Evolutionary conservation across 2,888 invertebrate genomes (phyloP).

Genomic region (Melanargia galathea): DNA sequence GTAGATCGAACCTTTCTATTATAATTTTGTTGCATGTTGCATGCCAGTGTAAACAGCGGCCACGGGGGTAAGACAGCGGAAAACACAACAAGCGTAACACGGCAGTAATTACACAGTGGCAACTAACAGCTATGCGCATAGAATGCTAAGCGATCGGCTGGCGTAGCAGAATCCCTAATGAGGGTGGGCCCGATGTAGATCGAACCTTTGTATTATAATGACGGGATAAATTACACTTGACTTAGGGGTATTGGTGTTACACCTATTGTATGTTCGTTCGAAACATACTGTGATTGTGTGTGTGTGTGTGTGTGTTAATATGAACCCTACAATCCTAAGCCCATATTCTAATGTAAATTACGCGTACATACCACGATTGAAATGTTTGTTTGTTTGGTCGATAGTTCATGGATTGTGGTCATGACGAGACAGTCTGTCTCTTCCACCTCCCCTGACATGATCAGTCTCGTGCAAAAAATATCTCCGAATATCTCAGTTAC

Average conservation of each 20-base stretch:
- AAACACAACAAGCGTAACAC: conserved; percentile 33
- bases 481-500: too few relatives aligned
- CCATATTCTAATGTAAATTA: too few relatives aligned
- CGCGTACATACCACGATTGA: too few relatives aligned
- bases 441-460: too few relatives aligned
- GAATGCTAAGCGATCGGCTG: conserved; percentile 34
- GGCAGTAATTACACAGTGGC: conserved; percentile 33
- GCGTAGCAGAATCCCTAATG: conserved; percentile 35
- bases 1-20: not conserved
- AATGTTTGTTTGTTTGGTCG: not conserved
- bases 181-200: conserved; percentile 16
- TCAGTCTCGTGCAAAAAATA: too few relatives aligned
- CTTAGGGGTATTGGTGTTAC: not conserved
- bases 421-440: too few relatives aligned
- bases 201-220: conserved; percentile 18
- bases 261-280: not conserved
- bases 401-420: too few relatives aligned
- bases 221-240: conserved; percentile 3
- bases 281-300: too few relatives aligned
- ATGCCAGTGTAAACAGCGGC: conserved; percentile 17
- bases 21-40: not conserved
- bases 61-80: conserved; percentile 28
- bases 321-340: too few relatives aligned
- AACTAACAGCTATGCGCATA: conserved; percentile 26
- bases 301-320: too few relatives aligned